Percentiles rank a stretch among this genome's conserved stretches.
These are phyloP conservation scores for Bubalus kerabau DNA, from an alignment of 2,113 vertebrate species.

Conservation along the genomic window DNA sequence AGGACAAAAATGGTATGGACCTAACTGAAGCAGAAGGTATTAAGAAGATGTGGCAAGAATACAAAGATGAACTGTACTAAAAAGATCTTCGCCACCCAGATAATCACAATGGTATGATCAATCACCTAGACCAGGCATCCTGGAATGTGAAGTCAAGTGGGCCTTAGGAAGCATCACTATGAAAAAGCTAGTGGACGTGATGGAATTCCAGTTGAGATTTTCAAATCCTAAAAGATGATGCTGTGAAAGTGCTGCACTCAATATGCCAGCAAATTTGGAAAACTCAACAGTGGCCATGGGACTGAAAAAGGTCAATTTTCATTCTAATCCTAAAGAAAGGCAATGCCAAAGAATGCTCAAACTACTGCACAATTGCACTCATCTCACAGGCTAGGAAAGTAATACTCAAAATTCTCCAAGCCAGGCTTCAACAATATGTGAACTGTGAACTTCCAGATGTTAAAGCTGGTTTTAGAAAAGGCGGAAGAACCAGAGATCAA, in stretches of 20 bases:
- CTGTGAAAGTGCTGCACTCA: background rate
- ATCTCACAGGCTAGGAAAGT: background rate
- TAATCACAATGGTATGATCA: background rate
- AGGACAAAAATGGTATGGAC: background rate
- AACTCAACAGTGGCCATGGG: background rate
- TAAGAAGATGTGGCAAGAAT: background rate
- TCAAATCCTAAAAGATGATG: background rate
- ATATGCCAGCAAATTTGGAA: background rate
- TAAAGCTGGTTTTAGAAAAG: background rate
- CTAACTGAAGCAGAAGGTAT: background rate
- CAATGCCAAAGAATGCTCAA: background rate
- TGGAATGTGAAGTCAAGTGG: background rate
- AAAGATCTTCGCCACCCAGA: background rate
- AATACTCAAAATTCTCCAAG: background rate
- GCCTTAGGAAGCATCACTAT: background rate
- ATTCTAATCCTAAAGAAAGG: background rate
- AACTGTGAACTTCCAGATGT: background rate
- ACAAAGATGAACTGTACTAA: background rate
- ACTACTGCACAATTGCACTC: fast-evolving
- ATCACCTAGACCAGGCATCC: background rate
- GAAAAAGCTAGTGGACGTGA: background rate
- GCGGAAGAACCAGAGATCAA: background rate
- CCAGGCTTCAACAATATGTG: background rate
- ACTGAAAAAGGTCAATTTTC: background rate
- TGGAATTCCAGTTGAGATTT: background rate